Evolutionary conservation across 2,113 vertebrate genomes (phyloP), one percentile per base, ranked within the genome.

Genomic region (Microcebus jonahi): DNA sequence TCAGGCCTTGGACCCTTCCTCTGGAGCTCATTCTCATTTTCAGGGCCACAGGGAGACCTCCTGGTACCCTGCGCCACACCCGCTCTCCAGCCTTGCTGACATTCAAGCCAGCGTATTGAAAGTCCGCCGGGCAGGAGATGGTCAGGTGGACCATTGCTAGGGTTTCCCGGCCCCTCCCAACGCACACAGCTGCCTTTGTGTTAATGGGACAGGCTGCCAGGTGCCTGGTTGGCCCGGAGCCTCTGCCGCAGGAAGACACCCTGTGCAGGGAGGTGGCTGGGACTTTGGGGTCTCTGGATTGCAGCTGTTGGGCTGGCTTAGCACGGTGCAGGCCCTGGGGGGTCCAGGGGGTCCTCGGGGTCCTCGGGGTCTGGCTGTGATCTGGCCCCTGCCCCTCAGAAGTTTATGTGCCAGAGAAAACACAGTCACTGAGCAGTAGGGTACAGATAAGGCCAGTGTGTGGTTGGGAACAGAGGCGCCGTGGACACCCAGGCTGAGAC

Each of bases 401-500:
- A n/a, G 36, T 36, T 85, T 25, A 25, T 27, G 25, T 61, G 25
- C 63, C n/a, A n/a, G 50, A 84, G 63, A 18, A 79, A 31, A 80
- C 45, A 27, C 8, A 15, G 0, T 85, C 36, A 36, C 2, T 55
- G 53, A 36, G 18, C 17, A 39, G 45, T 23, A 27, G 29, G 27
- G n/a, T 18, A 39, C 8, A 15, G 61, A 27, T 2, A 0, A 29
- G 18, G 23, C 25, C 36, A 1, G 23, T 39, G 36, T 55, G 23
- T 55, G 53, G 15, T 0, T 1, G 23, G 45, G 31, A 73, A 39
- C 20, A 3, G 79, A 36, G 36, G 1, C 15, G 18, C 13, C 42
- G 42, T 53, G 29, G 63, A 0, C 2, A 1, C 23, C 29, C 11
- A 45, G 4, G n/a, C n/a, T 18, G 1, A 57, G 48, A n/a, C 9